Conservation (phyloP, 2,888 invertebrate species). For the Aphidoletes aphidimyza region DNA sequence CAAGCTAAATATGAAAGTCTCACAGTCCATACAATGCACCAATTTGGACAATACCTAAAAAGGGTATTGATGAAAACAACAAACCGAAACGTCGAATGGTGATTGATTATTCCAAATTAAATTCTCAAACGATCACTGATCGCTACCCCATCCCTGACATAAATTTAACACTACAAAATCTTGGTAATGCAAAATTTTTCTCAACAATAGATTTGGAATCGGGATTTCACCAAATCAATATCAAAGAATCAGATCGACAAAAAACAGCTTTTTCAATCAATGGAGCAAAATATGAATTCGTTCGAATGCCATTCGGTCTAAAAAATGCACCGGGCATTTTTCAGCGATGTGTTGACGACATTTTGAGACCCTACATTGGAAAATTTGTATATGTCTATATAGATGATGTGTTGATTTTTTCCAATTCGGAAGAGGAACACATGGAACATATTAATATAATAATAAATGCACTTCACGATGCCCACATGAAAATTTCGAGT, state of each 20-base stretch:
- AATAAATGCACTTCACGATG: slow-evolving; percentile 58
- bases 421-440: slow-evolving; percentile 60
- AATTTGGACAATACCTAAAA: slow-evolving; percentile 59
- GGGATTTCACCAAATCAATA: not conserved
- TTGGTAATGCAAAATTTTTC: slow-evolving; percentile 58
- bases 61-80: slow-evolving; percentile 58
- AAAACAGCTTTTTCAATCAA: slow-evolving; percentile 57
- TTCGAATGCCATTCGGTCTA: slow-evolving; percentile 56
- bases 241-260: not conserved
- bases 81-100: slow-evolving; percentile 59
- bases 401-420: slow-evolving; percentile 62
- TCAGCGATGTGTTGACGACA: slow-evolving; percentile 58
- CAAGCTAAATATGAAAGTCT: slow-evolving; percentile 54
- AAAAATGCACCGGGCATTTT: slow-evolving; percentile 57
- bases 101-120: slow-evolving; percentile 59
- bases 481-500: slow-evolving; percentile 60
- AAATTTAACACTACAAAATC: slow-evolving; percentile 59
- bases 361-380: slow-evolving; percentile 58
- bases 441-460: slow-evolving; percentile 58
- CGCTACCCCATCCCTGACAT: slow-evolving; percentile 59
- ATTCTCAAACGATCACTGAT: slow-evolving; percentile 59
- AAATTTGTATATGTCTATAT: slow-evolving; percentile 61
- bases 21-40: slow-evolving; percentile 58
- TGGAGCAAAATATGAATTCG: slow-evolving; percentile 58
- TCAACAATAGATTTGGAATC: not conserved